Base-by-base conservation (phyloP, 2,888 invertebrate genomes). In the Amiota communis region DNA sequence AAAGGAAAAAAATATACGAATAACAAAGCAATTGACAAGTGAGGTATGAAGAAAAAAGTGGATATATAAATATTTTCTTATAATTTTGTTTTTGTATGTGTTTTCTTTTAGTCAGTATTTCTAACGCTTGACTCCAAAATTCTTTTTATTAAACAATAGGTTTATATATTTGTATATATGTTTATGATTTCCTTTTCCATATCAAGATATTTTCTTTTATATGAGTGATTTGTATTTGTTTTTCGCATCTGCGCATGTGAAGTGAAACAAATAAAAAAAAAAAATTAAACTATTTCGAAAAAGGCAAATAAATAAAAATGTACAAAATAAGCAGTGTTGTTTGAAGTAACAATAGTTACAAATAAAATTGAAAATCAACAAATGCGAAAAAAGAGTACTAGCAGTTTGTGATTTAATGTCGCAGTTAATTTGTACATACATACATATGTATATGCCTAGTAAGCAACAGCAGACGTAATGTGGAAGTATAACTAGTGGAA, bases 391-490 rank as follows among this genome's bases (percentile, higher is more conserved):
- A 61, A 61, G 56, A 15, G 53, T 36, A 77, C n/a, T 11, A 70
- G 59, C 20, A 64, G 8, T 72, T 69, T 46, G 72, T 81, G 77
- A 83, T 75, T 82, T 82, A 75, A 83, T 83, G 85, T 83, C 83
- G 83, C 83, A 83, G 83, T 83, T 84, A 83, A 78, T 83, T 83
- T 83, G 81, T 82, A 76, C 81, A 80, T 80, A 77, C 76, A 74
- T 72, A 76, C 81, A 23, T 36, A 36, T 6, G 8, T 36, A 36
- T 23, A 23, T 36, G 36, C 6, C 73, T 71, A 85, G 74, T 75
- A 80, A 75, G 15, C 3, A 23, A 23, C 23, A 23, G 3, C 23
- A 23, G 23, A 23, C 23, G 23, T 2, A 23, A 53, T 51, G 4
- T 73, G 83, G 64, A 71, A 77, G 65, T 72, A 81, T 64, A 78